Evolutionary conservation across 2,113 vertebrate genomes (phyloP), one percentile per base, ranked within the genome.

Genomic region (Procapra przewalskii): DNA sequence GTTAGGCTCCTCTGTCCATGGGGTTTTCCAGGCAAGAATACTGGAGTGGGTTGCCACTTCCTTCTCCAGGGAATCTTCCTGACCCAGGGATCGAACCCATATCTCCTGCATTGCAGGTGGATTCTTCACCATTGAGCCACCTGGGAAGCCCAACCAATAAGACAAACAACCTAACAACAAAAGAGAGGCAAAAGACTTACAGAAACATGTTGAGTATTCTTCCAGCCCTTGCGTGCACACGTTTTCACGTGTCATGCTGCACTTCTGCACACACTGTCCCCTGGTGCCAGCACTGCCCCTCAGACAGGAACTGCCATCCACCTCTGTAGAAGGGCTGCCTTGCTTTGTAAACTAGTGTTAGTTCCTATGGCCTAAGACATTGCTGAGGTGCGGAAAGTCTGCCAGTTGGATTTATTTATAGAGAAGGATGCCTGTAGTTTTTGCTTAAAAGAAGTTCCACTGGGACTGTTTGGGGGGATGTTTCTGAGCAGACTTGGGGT

Each of bases 251-350:
- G 19, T 59, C 14, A 50, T 12, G 33, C 3, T 79, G 60, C 15
- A 52, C 14, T 19, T 55, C 64, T 50, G 0, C 10, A 2, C 0
- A 1, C 21, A 11, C 21, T 12, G 31, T 5, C 3, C 1, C 15
- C 5, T 5, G 8, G 10, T 5, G 8, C 11, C 86, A 79, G 52
- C 54, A 48, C 7, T 5, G 64, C 36, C 27, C 1, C 11, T 45
- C 67, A 27, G 50, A 14, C 48, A 60, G 92, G n/a, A 85, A 36
- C 5, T 31, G 31, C 13, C 17, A 4, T 17, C 33, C 43, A 27
- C 27, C 55, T 27, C 21, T 50, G 62, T 29, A 81, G 75, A 71
- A 82, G 25, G 60, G 33, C 27, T 3, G 25, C 40, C 29, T 17
- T 43, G 52, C 33, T 93, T 86, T 50, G 52, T 23, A 17, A 80